Percentiles rank a stretch among this genome's conserved stretches.
Conservation (phyloP, 2,888 invertebrate genomes). For the Operophtera brumata region DNA sequence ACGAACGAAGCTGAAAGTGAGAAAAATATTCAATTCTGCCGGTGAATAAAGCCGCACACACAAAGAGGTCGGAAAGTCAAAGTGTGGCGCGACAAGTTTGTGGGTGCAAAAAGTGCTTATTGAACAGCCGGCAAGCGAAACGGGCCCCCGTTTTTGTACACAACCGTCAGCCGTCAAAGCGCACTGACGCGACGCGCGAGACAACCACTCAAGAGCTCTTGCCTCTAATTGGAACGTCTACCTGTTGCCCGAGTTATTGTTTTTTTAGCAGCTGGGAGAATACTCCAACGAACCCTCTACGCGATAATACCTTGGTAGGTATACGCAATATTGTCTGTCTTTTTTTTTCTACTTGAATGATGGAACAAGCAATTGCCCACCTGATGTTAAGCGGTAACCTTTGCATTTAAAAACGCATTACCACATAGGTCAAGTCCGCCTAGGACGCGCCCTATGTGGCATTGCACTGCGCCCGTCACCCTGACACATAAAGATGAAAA, state of each 20-base stretch:
- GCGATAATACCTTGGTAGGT: slow-evolving; percentile 56
- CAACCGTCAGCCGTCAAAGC: slow-evolving; percentile 59
- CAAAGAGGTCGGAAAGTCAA: slow-evolving; percentile 63
- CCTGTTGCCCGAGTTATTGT: slow-evolving; percentile 74
- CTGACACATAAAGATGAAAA: too few species aligned
- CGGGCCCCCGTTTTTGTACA: slow-evolving; percentile 68
- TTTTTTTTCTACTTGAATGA: too few species aligned
- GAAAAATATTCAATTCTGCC: slow-evolving; percentile 27
- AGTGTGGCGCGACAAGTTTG: slow-evolving; percentile 65
- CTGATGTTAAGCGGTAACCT: too few species aligned
- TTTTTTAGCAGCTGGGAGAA: slow-evolving; percentile 59
- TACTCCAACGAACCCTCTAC: slow-evolving; percentile 61
- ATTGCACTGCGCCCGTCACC: too few species aligned
- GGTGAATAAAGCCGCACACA: slow-evolving; percentile 36
- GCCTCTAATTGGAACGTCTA: slow-evolving; percentile 77
- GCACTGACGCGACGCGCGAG: slow-evolving; percentile 69
- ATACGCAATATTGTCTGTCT: slow-evolving; percentile 37
- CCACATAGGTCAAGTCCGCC: too few species aligned
- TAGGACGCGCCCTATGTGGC: too few species aligned
- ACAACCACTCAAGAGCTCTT: slow-evolving; percentile 66
- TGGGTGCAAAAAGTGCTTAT: slow-evolving; percentile 64
- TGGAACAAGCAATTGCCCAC: too few species aligned
- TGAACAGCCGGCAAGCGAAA: slow-evolving; percentile 66
- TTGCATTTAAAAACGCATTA: too few species aligned
- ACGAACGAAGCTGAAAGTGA: slow-evolving; percentile 29